Percentiles rank a stretch among this genome's conserved stretches.
phyloP scores from a whole-genome alignment of 2,888 invertebrate genomes.

The Drosophila mettleri region DNA sequence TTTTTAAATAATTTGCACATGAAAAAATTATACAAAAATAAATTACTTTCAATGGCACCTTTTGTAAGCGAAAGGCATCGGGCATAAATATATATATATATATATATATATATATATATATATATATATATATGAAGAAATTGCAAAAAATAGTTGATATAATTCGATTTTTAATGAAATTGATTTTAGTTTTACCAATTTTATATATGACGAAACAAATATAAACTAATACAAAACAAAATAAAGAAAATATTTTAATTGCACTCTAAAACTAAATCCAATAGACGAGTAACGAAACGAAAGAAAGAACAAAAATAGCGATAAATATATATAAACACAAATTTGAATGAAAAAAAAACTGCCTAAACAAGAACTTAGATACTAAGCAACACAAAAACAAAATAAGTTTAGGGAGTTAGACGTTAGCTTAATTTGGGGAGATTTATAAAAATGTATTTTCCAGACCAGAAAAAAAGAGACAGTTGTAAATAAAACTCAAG shows the following conservation, averaged over 20 bases:
- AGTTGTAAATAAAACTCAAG: slow-evolving; percentile 59
- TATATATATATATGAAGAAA: slow-evolving; percentile 22
- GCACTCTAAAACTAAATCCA: slow-evolving; percentile 46
- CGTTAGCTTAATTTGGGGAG: slow-evolving; percentile 27
- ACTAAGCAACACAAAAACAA: slow-evolving; percentile 61
- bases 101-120: slow-evolving; percentile 4
- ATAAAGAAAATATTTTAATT: slow-evolving; percentile 46
- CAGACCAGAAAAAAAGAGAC: slow-evolving; percentile 18
- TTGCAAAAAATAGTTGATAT: slow-evolving; percentile 35
- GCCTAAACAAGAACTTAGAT: slow-evolving; percentile 72
- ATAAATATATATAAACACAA: slow-evolving; percentile 60
- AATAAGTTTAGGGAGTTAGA: slow-evolving; percentile 25
- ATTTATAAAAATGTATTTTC: slow-evolving; percentile 40
- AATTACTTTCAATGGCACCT: slow-evolving; percentile 68
- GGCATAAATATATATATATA: slow-evolving; percentile 23
- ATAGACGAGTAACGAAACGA: slow-evolving; percentile 48
- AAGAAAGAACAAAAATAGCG: slow-evolving; percentile 35
- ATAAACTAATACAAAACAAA: slow-evolving; percentile 28
- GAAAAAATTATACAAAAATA: slow-evolving; percentile 32
- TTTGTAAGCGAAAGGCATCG: slow-evolving; percentile 54
- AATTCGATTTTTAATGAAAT: slow-evolving; percentile 50
- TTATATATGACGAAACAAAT: slow-evolving; percentile 27
- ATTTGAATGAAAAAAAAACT: slow-evolving; percentile 83
- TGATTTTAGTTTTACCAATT: slow-evolving; percentile 66
- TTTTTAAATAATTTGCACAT: slow-evolving; percentile 60